phyloP scores from a whole-genome alignment of 2,797 vertebrate species.

The Sebastes reedi region DNA sequence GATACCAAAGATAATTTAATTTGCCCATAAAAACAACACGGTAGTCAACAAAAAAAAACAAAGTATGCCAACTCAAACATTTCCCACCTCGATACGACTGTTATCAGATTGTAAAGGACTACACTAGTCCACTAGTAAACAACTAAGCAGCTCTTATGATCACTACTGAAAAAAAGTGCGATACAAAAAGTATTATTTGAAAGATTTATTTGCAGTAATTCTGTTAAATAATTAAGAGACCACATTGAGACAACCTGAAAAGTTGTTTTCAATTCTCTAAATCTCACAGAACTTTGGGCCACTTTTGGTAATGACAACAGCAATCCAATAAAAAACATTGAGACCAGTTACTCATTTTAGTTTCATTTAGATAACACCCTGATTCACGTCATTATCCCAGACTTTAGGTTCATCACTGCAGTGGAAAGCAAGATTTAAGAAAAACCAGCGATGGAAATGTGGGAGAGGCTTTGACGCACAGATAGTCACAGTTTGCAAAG shows the following conservation, averaged over 20 bases:
- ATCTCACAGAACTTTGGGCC: slow-evolving; percentile 17
- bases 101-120: not conserved
- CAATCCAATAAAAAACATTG: slow-evolving; percentile 48
- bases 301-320: slow-evolving; percentile 29
- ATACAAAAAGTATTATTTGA: slow-evolving; percentile 43
- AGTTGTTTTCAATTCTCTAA: slow-evolving; percentile 21
- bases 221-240: slow-evolving; percentile 45
- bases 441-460: slow-evolving; percentile 7
- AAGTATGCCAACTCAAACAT: not conserved
- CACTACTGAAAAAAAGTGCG: not conserved
- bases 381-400: slow-evolving; percentile 2
- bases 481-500: slow-evolving; percentile 33
- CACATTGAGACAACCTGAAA: slow-evolving; percentile 39
- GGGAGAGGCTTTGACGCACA: slow-evolving; percentile 17
- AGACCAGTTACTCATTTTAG: slow-evolving; percentile 19
- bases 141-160: not conserved
- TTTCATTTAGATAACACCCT: slow-evolving; percentile 27
- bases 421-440: slow-evolving; percentile 16
- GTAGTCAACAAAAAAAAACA: too few relatives aligned
- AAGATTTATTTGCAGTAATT: slow-evolving; percentile 63
- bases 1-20: too few relatives aligned
- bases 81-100: too few relatives aligned
- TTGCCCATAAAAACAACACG: too few relatives aligned
- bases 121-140: not conserved
- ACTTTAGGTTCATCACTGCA: slow-evolving; percentile 30